phyloP scores from a whole-genome alignment of 2,113 vertebrate genomes.

The Hippopotamus amphibius region DNA sequence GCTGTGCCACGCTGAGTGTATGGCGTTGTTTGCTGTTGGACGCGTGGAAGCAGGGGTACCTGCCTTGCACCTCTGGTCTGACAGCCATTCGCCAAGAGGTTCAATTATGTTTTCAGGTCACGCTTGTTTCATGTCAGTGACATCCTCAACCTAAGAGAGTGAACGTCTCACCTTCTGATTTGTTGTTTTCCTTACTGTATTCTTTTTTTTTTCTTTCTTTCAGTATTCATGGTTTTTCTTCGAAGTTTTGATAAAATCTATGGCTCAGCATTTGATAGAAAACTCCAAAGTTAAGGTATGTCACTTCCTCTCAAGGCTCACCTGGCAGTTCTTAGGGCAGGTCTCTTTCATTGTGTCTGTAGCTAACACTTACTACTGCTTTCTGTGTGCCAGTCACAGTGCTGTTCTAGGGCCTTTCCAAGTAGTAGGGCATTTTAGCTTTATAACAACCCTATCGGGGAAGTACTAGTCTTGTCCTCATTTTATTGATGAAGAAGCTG shows the following conservation, averaged over 20 bases:
- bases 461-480: background rate
- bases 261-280: slow-evolving; percentile 98
- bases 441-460: background rate
- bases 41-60: background rate
- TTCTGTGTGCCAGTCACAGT: background rate
- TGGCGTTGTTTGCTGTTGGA: too few species aligned
- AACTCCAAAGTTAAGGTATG: slow-evolving; percentile 96
- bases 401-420: background rate
- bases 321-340: background rate
- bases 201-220: slow-evolving; percentile 70
- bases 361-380: background rate
- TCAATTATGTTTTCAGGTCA: background rate
- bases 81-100: background rate
- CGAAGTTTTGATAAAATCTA: slow-evolving; percentile 97
- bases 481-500: background rate
- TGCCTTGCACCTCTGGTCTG: background rate
- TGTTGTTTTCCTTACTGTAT: background rate
- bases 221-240: slow-evolving; percentile 99
- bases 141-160: background rate
- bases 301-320: background rate
- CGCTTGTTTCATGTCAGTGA: background rate
- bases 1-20: background rate
- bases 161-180: background rate
- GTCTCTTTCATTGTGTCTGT: background rate
- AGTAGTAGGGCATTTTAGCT: background rate